These are phyloP conservation scores for Rhinichthys osculus DNA, from an alignment of 2,797 vertebrate genomes.

Conservation along the genomic window DNA sequence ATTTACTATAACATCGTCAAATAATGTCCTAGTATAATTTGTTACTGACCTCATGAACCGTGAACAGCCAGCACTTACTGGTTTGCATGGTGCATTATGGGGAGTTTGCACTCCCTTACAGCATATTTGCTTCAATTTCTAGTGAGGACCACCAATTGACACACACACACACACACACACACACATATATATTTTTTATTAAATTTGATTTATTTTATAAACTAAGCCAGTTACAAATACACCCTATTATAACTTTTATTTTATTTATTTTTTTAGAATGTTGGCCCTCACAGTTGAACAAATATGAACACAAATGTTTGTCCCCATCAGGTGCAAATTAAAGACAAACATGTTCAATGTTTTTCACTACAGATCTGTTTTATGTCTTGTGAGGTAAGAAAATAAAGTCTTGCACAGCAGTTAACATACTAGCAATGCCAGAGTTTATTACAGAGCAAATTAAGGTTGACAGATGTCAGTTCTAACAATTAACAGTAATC, in stretches of 20 bases:
- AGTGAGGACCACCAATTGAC: background rate
- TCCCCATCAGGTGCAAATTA: background rate
- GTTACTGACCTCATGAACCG: background rate
- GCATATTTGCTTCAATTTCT: background rate
- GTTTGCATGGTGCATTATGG: background rate
- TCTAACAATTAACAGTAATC: background rate
- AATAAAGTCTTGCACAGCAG: background rate
- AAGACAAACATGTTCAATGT: background rate
- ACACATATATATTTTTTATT: no score
- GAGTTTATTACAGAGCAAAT: constrained; percentile 9
- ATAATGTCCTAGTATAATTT: background rate
- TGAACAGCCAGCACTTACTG: background rate
- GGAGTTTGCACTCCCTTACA: background rate
- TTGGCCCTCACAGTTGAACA: background rate
- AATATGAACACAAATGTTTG: background rate
- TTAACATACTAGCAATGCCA: background rate
- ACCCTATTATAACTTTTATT: background rate
- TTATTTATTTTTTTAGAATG: background rate
- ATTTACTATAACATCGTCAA: background rate
- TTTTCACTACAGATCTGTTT: background rate
- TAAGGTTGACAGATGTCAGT: background rate
- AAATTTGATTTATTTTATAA: no score
- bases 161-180: background rate
- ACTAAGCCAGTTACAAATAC: background rate
- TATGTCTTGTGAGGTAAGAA: background rate